Base-by-base conservation (phyloP, 2,113 vertebrate genomes). In the Apeltes quadracus region DNA sequence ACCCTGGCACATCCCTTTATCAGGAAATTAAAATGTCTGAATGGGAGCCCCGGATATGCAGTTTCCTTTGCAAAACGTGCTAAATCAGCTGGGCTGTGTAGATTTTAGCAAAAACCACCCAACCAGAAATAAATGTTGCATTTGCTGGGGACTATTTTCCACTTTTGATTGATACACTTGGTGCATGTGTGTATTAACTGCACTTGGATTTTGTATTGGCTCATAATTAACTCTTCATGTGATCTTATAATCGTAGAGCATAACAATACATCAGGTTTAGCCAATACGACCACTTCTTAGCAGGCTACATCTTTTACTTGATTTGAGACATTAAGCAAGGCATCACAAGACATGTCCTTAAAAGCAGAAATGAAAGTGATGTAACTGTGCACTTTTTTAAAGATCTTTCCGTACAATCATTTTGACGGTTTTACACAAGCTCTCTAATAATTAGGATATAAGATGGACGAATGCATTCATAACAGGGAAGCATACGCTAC, bases 341-440 rank as follows among this genome's bases (percentile, higher is more conserved):
- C 9, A 14, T 73, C 69, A 59, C 50, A 53, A 80, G 61, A 72
- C 36, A 27, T 23, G 22, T 16, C 22, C 14, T 61, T 27, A 14
- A 50, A 81, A 85, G 70, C 38, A 79, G 87, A 90, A 87, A 65
- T 76, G 81, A 82, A 79, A 84, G 64, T 32, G 57, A 25, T 71
- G 71, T 81, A 55, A 39, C 32, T 48, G 41, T 3, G 44, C n/a
- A 38, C 23, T 58, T 29, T 38, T 10, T 23, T 2, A 14, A 16
- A 22, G 15, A 34, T 12, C 15, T 18, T 16, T 25, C 23, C 11
- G 20, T 8, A 3, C 51, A 39, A 1, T 58, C 23, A 3, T 41
- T 64, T 51, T 32, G 39, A 55, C 27, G 25, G 3, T 39, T 44
- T 27, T 23, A 25, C 11, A 54, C 39, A 65, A 16, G 20, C 18